These are phyloP conservation scores for Phylloscopus trochilus DNA, from an alignment of 2,113 vertebrate species.

Conservation along the genomic window DNA sequence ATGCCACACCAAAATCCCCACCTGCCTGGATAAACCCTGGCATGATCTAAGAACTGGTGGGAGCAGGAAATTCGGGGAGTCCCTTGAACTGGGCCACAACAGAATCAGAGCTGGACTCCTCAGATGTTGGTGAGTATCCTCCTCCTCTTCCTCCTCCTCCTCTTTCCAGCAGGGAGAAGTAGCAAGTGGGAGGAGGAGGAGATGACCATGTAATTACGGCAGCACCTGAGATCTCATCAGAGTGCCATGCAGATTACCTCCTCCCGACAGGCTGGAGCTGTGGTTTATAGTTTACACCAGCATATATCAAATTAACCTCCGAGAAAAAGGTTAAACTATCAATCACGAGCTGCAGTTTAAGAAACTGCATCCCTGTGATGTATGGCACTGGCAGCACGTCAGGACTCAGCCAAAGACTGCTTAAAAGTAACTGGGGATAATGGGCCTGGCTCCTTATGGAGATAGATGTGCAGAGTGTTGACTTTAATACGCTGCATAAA, in stretches of 20 bases:
- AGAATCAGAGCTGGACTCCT: neutral
- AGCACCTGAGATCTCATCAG: slow-evolving; percentile 55
- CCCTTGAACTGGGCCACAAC: accelerated
- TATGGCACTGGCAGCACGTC: slow-evolving; percentile 54
- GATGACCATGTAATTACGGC: slow-evolving; percentile 27
- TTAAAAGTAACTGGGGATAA: slow-evolving; percentile 67
- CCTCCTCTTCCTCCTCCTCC: neutral
- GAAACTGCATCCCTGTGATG: slow-evolving; percentile 54
- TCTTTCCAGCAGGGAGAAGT: neutral
- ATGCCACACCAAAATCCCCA: neutral
- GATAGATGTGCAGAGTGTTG: slow-evolving; percentile 59
- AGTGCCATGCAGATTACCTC: slow-evolving; percentile 56
- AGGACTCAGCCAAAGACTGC: slow-evolving; percentile 58
- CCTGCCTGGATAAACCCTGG: neutral
- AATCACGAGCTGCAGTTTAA: slow-evolving; percentile 62
- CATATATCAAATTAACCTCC: slow-evolving; percentile 64
- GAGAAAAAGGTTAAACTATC: slow-evolving; percentile 68
- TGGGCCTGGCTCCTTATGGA: slow-evolving; percentile 61
- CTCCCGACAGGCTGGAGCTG: slow-evolving; percentile 48
- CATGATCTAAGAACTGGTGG: accelerated
- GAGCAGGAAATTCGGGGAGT: neutral
- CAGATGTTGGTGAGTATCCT: neutral
- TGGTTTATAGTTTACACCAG: slow-evolving; percentile 64
- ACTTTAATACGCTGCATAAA: slow-evolving; percentile 67
- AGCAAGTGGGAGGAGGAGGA: neutral